Conservation (phyloP, 2,797 vertebrate species). For the Siniperca undulata region DNA sequence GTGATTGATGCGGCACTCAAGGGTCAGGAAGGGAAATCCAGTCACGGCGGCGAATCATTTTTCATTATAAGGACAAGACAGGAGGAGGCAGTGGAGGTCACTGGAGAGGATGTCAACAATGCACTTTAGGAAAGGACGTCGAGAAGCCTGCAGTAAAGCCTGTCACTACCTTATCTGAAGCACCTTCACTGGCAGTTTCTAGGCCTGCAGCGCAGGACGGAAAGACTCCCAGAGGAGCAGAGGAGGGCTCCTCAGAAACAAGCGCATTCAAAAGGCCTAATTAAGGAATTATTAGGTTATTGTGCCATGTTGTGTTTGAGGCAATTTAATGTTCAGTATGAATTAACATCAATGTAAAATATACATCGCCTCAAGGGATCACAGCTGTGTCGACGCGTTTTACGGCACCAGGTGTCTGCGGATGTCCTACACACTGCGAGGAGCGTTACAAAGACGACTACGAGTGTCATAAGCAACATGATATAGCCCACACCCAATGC, state of each 20-base stretch:
- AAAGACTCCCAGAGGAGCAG: conserved; percentile 41
- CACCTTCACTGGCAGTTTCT: conserved; percentile 21
- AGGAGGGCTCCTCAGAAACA: neutral
- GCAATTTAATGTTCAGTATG: conserved; percentile 4
- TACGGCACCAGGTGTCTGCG: conserved; percentile 23
- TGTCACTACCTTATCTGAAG: conserved; percentile 25
- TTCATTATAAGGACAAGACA: conserved; percentile 82
- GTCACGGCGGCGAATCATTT: conserved; percentile 81
- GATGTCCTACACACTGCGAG: conserved; percentile 6
- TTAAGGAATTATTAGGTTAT: conserved; percentile 2
- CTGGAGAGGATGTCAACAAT: conserved; percentile 81
- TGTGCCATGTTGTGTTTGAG: conserved; percentile 8
- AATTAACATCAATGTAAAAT: neutral
- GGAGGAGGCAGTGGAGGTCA: conserved; percentile 80
- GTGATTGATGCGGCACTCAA: conserved; percentile 77
- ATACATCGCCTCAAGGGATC: conserved; percentile 4
- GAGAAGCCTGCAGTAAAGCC: conserved; percentile 40
- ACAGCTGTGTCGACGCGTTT: conserved; percentile 1
- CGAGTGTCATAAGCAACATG: neutral
- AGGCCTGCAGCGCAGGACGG: conserved; percentile 2
- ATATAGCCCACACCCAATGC: neutral
- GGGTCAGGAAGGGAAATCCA: conserved; percentile 83
- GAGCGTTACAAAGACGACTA: neutral
- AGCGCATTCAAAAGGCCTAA: neutral
- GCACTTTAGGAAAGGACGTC: conserved; percentile 59